Percentiles rank a stretch among this genome's conserved stretches.
Evolutionary conservation across 1,140 invertebrate species (phyloP).

Genomic region (Hormaphis cornu): DNA sequence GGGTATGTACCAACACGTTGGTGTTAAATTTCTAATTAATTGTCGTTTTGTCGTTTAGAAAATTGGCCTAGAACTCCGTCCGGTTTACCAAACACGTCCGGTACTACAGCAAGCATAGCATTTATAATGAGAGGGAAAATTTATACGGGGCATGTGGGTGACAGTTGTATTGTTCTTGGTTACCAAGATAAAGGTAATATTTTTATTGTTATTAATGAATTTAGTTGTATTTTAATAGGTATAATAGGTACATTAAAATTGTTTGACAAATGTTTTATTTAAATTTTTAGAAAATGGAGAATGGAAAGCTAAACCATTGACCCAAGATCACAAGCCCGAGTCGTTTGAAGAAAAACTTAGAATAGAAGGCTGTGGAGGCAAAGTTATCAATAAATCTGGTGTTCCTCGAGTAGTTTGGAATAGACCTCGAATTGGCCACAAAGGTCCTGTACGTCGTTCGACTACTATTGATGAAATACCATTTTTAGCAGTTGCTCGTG

Average conservation of each 20-base stretch:
- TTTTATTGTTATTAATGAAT: background rate
- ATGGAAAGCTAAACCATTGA: conserved; percentile 71
- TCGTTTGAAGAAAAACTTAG: conserved; percentile 71
- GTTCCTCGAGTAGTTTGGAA: conserved; percentile 96
- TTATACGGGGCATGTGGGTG: conserved; percentile 95
- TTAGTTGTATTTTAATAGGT: background rate
- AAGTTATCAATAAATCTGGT: conserved; percentile 80
- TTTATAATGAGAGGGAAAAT: conserved; percentile 91
- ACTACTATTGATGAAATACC: conserved; percentile 90
- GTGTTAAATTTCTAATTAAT: background rate
- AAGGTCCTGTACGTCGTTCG: conserved; percentile 70
- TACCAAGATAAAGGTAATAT: conserved; percentile 55
- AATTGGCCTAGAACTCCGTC: conserved; percentile 90
- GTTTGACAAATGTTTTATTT: background rate
- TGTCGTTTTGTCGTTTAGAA: conserved; percentile 47
- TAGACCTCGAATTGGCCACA: conserved; percentile 66
- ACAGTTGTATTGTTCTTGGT: conserved; percentile 87
- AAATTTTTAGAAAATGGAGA: conserved; percentile 47
- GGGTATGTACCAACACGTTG: conserved; percentile 51
- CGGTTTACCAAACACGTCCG: conserved; percentile 88
- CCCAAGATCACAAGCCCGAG: conserved; percentile 92
- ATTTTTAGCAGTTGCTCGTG: conserved; percentile 89
- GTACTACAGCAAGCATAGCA: conserved; percentile 89
- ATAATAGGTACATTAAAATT: background rate
- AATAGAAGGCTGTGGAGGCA: conserved; percentile 79